Evolutionary conservation across 1,140 invertebrate genomes (phyloP), one percentile per base, ranked within the genome.

Genomic region (Colletes gigas): DNA sequence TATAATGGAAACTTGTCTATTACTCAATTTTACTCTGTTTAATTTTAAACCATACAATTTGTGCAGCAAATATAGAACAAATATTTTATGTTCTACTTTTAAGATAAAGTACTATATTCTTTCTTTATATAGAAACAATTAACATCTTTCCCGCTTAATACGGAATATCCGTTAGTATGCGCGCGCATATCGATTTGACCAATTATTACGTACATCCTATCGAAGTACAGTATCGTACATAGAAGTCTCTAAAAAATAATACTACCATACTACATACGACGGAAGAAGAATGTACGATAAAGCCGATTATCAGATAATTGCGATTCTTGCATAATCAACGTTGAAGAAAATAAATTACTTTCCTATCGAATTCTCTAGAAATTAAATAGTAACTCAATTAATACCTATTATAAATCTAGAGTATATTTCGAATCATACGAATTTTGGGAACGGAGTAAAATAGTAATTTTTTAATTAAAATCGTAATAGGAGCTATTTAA

Each of bases 181-280:
- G 82, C 71, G 52, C 82, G 84, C 84, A 86, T 76, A 82, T 85
- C 75, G 74, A 84, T 79, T 79, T 30, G 7, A 75, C 9, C 54
- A 65, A 60, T 62, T 44, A 19, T 78, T 72, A 63, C 54, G 66
- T 54, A 57, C 9, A 55, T 70, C 15, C 65, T 62, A 44, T 68
- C n/a, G 8, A 52, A 52, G 17, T 15, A 14, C 82, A 85, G 78
- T 81, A 19, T 54, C 47, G 82, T 75, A 75, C 7, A 12, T 78
- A 66, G 17, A 14, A 30, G 17, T 14, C 4, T 2, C 4, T 2
- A 17, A 63, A 3, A 19, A 17, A 3, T 7, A 19, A 44, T 15
- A 66, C 7, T 44, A n/a, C 1, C 0, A 44, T 21, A n/a, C 44
- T 17, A 41, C 30, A 17, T 17, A 41, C 10, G 17, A 6, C 1